Conservation (phyloP, 2,797 vertebrate genomes). For the Gymnothorax javanicus region DNA sequence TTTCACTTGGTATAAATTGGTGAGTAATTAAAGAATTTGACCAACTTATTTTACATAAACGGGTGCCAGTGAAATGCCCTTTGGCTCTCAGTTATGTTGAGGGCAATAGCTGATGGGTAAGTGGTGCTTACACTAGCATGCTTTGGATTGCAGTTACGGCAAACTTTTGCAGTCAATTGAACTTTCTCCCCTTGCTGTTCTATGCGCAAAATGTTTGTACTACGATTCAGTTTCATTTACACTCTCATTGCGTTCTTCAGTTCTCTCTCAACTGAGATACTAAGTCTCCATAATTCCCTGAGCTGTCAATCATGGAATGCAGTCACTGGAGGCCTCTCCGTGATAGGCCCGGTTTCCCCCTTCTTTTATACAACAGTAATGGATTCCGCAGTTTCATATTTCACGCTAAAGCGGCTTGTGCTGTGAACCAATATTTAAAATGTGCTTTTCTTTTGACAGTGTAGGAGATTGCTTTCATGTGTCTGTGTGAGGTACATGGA, state of each 20-base stretch:
- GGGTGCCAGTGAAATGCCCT: neutral
- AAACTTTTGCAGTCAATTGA: neutral
- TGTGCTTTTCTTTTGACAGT: constrained; percentile 29
- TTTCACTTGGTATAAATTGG: neutral
- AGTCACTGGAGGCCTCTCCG: neutral
- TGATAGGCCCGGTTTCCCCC: neutral
- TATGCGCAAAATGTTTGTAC: neutral
- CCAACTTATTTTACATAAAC: neutral
- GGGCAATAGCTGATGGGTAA: neutral
- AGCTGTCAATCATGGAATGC: neutral
- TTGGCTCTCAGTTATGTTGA: neutral
- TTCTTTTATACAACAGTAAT: neutral
- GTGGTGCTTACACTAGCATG: neutral
- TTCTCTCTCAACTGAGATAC: neutral
- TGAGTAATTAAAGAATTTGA: neutral
- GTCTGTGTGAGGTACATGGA: constrained; percentile 48
- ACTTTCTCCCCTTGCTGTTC: neutral
- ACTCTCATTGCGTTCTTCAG: neutral
- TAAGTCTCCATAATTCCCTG: neutral
- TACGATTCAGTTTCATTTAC: neutral
- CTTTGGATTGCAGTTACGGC: neutral
- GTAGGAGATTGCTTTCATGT: constrained; percentile 55
- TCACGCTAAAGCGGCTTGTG: constrained; percentile 9
- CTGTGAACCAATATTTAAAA: constrained; percentile 18
- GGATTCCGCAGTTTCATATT: constrained; percentile 11